These are phyloP conservation scores for Sphaerophoria rueppellii DNA, from an alignment of 2,888 invertebrate species.

Conservation along the genomic window DNA sequence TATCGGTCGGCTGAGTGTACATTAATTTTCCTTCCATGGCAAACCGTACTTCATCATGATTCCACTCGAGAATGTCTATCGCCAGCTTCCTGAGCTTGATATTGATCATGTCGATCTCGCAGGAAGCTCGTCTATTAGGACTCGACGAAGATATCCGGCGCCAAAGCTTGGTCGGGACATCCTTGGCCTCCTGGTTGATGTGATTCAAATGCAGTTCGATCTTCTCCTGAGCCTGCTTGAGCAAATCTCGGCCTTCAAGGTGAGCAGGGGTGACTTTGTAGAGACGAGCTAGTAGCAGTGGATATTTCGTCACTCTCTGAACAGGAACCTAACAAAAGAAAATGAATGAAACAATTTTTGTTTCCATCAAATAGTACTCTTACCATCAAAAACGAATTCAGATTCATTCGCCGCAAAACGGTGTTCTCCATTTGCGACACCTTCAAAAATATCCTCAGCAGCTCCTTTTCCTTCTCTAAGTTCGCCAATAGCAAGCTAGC, in stretches of 20 bases:
- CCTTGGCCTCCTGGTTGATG: constrained; percentile 96
- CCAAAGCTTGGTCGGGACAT: constrained; percentile 95
- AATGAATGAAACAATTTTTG: not conserved
- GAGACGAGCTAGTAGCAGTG: constrained; percentile 93
- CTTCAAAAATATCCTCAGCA: constrained; percentile 95
- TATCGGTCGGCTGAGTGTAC: constrained; percentile 94
- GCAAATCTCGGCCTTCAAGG: constrained; percentile 91
- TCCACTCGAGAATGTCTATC: constrained; percentile 96
- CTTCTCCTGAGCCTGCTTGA: constrained; percentile 94
- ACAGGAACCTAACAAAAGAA: constrained; percentile 89
- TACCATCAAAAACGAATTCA: constrained; percentile 99
- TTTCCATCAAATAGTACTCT: constrained; percentile 47
- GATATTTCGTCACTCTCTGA: constrained; percentile 98
- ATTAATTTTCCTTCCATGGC: constrained; percentile 94
- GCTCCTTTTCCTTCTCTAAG: constrained; percentile 96
- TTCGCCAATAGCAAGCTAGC: constrained; percentile 94
- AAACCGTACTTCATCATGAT: constrained; percentile 95
- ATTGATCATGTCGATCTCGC: constrained; percentile 94
- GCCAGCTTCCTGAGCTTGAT: constrained; percentile 96
- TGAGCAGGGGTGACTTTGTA: constrained; percentile 94
- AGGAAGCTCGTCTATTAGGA: constrained; percentile 87
- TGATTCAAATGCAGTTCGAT: constrained; percentile 96
- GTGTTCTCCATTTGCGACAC: constrained; percentile 99
- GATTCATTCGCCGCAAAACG: constrained; percentile 95
- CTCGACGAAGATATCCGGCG: constrained; percentile 90